A percentile compares a stretch with the other conserved stretches of the same genome.
Evolutionary conservation across 2,113 vertebrate species (phyloP).

Genomic region (Aptenodytes patagonicus): DNA sequence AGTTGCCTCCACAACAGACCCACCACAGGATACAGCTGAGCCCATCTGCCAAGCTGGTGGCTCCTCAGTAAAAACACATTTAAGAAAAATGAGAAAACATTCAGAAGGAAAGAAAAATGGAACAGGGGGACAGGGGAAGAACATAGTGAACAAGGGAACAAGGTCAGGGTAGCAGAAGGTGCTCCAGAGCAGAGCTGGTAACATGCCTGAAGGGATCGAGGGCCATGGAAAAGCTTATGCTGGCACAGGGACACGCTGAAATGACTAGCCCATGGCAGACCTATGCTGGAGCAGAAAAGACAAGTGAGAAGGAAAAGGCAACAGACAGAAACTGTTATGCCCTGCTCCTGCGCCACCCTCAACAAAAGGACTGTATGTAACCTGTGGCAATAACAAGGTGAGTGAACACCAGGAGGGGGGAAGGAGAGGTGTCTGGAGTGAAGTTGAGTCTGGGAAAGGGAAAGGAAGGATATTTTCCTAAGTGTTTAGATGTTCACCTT

Average conservation of each 20-base stretch:
- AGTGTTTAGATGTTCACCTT: neutral
- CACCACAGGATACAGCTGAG: neutral
- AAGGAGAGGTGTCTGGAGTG: neutral
- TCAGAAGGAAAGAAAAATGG: neutral
- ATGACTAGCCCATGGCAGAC: neutral
- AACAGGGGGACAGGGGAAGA: neutral
- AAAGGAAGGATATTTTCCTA: neutral
- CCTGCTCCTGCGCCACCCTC: neutral
- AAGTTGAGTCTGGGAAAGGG: neutral
- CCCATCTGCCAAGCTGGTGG: neutral
- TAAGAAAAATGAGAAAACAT: neutral
- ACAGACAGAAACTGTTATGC: neutral
- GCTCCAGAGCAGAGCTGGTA: neutral
- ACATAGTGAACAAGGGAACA: neutral
- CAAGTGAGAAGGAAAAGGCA: neutral
- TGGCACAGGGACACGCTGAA: neutral
- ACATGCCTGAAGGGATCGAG: neutral
- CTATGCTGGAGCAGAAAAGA: neutral
- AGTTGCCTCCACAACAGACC: neutral
- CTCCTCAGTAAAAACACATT: neutral
- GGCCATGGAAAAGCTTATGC: neutral
- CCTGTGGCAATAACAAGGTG: neutral
- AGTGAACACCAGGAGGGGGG: rapidly evolving
- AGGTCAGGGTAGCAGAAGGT: neutral
- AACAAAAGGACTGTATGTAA: neutral